Percentiles rank a stretch among this genome's conserved stretches.
phyloP scores from a whole-genome alignment of 2,113 vertebrate species.

The Paracanthobrama guichenoti region DNA sequence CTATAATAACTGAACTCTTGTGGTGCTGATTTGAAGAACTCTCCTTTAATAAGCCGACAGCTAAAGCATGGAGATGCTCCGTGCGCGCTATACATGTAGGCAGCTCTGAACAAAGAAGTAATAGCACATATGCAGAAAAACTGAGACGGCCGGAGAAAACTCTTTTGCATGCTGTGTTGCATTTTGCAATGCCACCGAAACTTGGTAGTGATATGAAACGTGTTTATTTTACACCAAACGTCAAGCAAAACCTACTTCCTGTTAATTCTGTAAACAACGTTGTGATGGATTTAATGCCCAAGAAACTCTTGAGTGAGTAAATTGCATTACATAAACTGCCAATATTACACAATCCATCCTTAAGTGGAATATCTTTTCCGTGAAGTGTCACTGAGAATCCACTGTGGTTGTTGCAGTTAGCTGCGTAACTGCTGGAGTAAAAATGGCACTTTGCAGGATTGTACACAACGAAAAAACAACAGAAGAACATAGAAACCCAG shows the following conservation, averaged over 20 bases:
- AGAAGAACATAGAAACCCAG: background rate
- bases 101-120: background rate
- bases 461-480: slow-evolving; percentile 25
- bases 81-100: background rate
- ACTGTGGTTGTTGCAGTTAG: background rate
- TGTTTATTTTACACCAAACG: slow-evolving; percentile 29
- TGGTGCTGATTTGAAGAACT: background rate
- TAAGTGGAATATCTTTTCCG: background rate
- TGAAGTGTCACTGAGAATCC: background rate
- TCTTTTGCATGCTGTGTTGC: slow-evolving; percentile 28
- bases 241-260: background rate
- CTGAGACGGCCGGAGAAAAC: background rate
- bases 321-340: slow-evolving; percentile 33
- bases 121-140: background rate
- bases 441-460: slow-evolving; percentile 64
- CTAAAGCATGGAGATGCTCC: slow-evolving; percentile 10
- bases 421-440: slow-evolving; percentile 28
- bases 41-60: background rate
- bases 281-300: slow-evolving; percentile 35
- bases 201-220: slow-evolving; percentile 3
- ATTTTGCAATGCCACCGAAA: slow-evolving; percentile 5
- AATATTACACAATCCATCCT: slow-evolving; percentile 17
- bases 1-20: background rate
- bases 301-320: slow-evolving; percentile 11
- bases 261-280: slow-evolving; percentile 23